Evolutionary conservation across 1,140 invertebrate genomes (phyloP).

Genomic region (Drosophila lacteicornis): DNA sequence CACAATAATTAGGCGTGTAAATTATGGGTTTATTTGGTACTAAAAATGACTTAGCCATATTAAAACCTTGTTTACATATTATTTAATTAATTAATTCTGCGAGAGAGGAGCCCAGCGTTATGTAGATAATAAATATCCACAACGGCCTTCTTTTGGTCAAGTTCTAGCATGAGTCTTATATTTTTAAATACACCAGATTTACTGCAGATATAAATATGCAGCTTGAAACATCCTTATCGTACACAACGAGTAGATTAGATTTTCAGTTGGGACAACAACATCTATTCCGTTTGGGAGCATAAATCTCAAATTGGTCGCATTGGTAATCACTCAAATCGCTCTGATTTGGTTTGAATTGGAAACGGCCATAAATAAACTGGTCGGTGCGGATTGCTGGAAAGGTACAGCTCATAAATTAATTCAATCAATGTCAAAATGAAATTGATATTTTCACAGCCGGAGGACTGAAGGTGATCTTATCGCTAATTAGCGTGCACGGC

Average conservation of each 20-base stretch:
- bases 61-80: too few relatives aligned
- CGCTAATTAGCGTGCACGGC: conserved; percentile 68
- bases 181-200: background rate
- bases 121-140: background rate
- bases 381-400: conserved; percentile 22
- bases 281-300: conserved; percentile 40
- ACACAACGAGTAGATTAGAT: conserved; percentile 15
- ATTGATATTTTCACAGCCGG: conserved; percentile 58
- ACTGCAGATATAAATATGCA: background rate
- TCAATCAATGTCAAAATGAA: conserved; percentile 76
- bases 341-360: conserved; percentile 68
- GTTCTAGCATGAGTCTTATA: background rate
- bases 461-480: conserved; percentile 59
- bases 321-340: conserved; percentile 75
- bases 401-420: conserved; percentile 64
- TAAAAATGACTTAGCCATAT: too few relatives aligned
- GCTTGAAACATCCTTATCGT: conserved; percentile 12
- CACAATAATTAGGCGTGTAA: too few relatives aligned
- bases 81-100: too few relatives aligned
- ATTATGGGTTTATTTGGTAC: too few relatives aligned
- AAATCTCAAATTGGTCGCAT: conserved; percentile 73
- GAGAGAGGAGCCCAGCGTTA: background rate
- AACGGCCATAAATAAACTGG: conserved; percentile 53
- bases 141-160: background rate
- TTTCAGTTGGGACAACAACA: conserved; percentile 7